A percentile compares a stretch with the other conserved stretches of the same genome.
Conservation (phyloP, 2,888 invertebrate genomes). For the Catocala sponsa region DNA sequence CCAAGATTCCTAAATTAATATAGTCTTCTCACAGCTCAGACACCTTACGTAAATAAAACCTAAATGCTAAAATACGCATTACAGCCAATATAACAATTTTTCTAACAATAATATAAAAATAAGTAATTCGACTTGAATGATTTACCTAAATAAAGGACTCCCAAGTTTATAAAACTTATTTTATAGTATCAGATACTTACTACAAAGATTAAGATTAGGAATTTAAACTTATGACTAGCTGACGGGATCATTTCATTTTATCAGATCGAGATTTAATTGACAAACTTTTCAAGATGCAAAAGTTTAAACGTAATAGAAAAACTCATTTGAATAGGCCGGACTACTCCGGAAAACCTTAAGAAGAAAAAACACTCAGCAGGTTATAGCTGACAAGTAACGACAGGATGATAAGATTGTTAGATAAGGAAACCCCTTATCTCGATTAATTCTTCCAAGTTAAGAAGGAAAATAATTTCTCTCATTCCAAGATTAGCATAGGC, state of each 20-base stretch:
- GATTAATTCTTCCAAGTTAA: slow-evolving; percentile 36
- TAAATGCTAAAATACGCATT: too few relatives aligned
- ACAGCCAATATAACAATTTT: too few relatives aligned
- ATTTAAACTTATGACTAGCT: background rate
- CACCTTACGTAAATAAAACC: too few relatives aligned
- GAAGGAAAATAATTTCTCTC: slow-evolving; percentile 46
- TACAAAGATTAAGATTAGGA: too few relatives aligned
- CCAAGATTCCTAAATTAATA: too few relatives aligned
- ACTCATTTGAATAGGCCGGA: background rate
- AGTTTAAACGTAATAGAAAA: slow-evolving; percentile 5
- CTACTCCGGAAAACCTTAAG: background rate
- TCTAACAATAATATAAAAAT: too few relatives aligned
- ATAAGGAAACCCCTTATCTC: slow-evolving; percentile 25
- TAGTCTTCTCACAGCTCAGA: too few relatives aligned
- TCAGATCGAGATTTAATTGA: slow-evolving; percentile 6
- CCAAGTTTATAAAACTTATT: too few relatives aligned
- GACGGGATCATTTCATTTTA: background rate
- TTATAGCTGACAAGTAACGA: slow-evolving; percentile 11
- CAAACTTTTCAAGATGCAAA: slow-evolving; percentile 9
- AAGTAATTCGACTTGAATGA: too few relatives aligned
- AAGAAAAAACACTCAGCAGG: slow-evolving; percentile 9
- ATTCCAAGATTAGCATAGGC: slow-evolving; percentile 44
- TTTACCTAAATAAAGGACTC: too few relatives aligned
- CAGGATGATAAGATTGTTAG: slow-evolving; percentile 22
- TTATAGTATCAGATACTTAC: too few relatives aligned